Conservation (phyloP, 2,888 invertebrate species). For the Invenusta paracnida region DNA sequence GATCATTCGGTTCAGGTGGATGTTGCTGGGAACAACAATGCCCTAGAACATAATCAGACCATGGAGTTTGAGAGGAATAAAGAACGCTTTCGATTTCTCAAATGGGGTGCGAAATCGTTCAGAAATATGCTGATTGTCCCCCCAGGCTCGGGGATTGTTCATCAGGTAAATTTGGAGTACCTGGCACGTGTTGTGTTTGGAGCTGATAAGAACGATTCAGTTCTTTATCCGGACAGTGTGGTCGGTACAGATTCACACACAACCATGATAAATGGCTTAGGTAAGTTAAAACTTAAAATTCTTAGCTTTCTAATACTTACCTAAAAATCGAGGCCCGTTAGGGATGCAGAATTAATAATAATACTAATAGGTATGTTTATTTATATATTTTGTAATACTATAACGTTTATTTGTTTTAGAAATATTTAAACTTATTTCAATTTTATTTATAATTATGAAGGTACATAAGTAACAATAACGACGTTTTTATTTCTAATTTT, state of each 20-base stretch:
- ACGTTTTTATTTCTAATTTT: no score
- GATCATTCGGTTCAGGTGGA: constrained; percentile 98
- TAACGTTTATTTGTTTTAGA: no score
- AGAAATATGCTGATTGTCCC: constrained; percentile 94
- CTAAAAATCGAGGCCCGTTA: no score
- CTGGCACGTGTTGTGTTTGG: constrained; percentile 80
- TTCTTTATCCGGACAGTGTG: constrained; percentile 80
- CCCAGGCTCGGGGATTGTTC: constrained; percentile 94
- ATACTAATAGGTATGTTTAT: no score
- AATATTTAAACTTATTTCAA: no score
- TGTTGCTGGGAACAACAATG: constrained; percentile 73
- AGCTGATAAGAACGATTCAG: constrained; percentile 58
- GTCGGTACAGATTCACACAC: constrained; percentile 98
- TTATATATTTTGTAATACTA: no score
- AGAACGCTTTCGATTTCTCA: constrained; percentile 88
- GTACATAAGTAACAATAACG: no score
- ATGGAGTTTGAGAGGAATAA: constrained; percentile 89
- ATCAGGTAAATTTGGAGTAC: constrained; percentile 95
- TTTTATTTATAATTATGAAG: no score
- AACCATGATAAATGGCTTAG: constrained; percentile 95
- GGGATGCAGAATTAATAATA: no score
- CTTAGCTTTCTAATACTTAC: no score
- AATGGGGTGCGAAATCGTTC: constrained; percentile 95
- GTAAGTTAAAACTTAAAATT: no score
- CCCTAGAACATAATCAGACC: constrained; percentile 83